A percentile compares a stretch with the other conserved stretches of the same genome.
Evolutionary conservation across 2,797 vertebrate species (phyloP).

Genomic region (Onychomys arenicola): DNA sequence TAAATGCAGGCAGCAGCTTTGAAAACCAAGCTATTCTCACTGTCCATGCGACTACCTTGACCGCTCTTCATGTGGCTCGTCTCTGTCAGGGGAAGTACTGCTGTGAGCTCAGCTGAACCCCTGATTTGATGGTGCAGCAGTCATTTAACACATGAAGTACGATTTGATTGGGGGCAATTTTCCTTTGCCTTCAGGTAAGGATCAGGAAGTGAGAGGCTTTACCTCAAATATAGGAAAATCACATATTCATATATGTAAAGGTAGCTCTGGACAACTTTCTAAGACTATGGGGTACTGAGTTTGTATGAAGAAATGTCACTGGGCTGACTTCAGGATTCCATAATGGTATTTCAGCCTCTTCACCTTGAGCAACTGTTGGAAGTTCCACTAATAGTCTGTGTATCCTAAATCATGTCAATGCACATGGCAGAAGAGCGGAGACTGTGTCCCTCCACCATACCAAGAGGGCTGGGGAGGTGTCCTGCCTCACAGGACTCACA

Average conservation of each 20-base stretch:
- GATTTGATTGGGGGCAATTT: too few relatives aligned
- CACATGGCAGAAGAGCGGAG: not conserved
- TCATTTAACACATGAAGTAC: not conserved
- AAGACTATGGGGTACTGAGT: not conserved
- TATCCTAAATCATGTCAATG: slow-evolving; percentile 1
- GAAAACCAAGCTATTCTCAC: not conserved
- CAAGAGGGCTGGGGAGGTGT: not conserved
- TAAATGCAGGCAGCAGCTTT: not conserved
- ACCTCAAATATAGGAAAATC: slow-evolving; percentile 39
- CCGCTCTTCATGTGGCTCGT: not conserved
- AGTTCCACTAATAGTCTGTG: slow-evolving; percentile 9
- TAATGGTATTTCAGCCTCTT: not conserved
- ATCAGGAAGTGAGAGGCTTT: not conserved
- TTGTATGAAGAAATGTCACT: not conserved
- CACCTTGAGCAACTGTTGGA: not conserved
- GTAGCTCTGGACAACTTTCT: not conserved
- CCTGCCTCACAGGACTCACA: not conserved
- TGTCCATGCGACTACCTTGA: not conserved
- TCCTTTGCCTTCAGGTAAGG: not conserved
- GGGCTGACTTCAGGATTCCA: not conserved
- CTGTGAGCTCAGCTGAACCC: not conserved
- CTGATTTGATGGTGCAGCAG: not conserved
- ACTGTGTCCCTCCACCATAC: not conserved
- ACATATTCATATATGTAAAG: not conserved
- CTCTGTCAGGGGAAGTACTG: not conserved